A percentile compares a stretch with the other conserved stretches of the same genome.
phyloP scores from a whole-genome alignment of 2,113 vertebrate species.

The Mustela nigripes region DNA sequence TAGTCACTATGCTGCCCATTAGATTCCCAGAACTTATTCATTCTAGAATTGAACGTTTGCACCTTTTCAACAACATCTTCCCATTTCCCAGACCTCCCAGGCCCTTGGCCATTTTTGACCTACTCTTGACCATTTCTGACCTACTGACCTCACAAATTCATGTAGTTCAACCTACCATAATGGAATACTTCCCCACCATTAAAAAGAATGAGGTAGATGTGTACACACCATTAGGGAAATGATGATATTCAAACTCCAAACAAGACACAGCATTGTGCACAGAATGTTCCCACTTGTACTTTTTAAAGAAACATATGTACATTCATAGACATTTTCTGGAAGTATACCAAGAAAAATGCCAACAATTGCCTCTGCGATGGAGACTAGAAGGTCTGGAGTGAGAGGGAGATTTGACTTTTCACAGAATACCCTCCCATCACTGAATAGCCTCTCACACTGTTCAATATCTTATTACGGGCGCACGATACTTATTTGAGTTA shows the following conservation, averaged over 20 bases:
- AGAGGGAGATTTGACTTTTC: neutral
- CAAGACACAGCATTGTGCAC: neutral
- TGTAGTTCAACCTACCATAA: neutral
- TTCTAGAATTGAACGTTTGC: neutral
- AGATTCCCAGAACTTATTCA: neutral
- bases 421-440: neutral
- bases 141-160: neutral
- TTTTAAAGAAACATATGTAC: neutral
- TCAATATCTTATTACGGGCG: neutral
- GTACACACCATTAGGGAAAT: neutral
- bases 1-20: neutral
- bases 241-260: neutral
- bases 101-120: too few relatives aligned
- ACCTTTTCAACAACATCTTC: neutral
- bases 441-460: neutral
- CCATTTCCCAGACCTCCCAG: neutral
- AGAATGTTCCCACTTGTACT: neutral
- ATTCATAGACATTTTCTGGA: neutral
- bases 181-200: neutral
- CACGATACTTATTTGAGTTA: neutral
- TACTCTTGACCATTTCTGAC: slow-evolving; percentile 6
- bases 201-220: neutral
- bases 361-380: neutral
- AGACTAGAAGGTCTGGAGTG: neutral
- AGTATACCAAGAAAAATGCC: slow-evolving; percentile 7